Evolutionary conservation across 1,140 invertebrate genomes (phyloP), one percentile per base, ranked within the genome.

Genomic region (Potamilus streckersoni): DNA sequence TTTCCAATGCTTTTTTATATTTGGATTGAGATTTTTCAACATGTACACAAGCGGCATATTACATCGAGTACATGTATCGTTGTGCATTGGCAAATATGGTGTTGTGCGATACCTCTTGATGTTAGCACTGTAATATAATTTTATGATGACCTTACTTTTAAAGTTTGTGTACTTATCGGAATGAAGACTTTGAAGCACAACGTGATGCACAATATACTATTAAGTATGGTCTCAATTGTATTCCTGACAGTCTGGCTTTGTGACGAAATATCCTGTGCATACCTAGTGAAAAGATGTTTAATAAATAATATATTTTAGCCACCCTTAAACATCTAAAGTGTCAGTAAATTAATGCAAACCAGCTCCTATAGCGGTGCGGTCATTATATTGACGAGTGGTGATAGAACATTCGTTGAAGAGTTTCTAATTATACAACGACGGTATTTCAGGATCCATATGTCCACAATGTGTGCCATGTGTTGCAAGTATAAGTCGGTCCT

Each of bases 281-380:
- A 81, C 65, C 65, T 79, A 0, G 73, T 81, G 64, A 73, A 78
- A 58, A 71, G 63, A 63, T 80, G 75, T 20, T 75, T 78, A 16
- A 80, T 66, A 6, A 80, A 66, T 66, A 77, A 56, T 13, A 78
- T 78, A 59, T 72, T 66, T 13, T 61, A 72, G 13, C 60, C 56
- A 11, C 76, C 76, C 65, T 73, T 78, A 0, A 71, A 69, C 69
- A 59, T 19, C 70, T 78, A 65, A 13, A 78, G 17, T 15, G 74
- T 67, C 3, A 78, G 57, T 64, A 63, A 74, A 31, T 73, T 66
- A 13, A 78, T 61, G 58, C 69, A 71, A 61, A 77, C 70, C 16
- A 72, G 17, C 57, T 77, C 70, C 20, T 73, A 62, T 3, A 71
- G 76, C 16, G 59, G 65, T 17, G 76, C 64, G 19, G 70, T 73